These are phyloP conservation scores for Montipora capitata DNA, from an alignment of 92 coral and sea anemone species.

Conservation along the genomic window DNA sequence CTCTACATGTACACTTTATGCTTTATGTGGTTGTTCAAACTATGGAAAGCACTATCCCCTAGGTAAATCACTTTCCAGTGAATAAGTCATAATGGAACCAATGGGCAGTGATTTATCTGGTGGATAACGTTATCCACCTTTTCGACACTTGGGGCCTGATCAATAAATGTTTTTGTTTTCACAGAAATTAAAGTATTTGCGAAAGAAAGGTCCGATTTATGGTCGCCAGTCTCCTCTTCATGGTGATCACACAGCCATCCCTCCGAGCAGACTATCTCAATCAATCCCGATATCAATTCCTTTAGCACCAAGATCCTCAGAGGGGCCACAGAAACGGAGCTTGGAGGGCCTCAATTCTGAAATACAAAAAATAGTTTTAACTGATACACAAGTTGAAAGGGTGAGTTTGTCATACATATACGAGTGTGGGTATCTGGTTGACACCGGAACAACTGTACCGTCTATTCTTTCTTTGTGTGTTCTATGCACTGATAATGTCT, in stretches of 20 bases:
- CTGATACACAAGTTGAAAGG: slow-evolving; percentile 43
- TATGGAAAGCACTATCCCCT: too few relatives aligned
- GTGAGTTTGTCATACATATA: slow-evolving; percentile 27
- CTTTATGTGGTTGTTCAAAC: too few relatives aligned
- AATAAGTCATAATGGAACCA: too few relatives aligned
- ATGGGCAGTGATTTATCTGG: too few relatives aligned
- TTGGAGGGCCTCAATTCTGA: slow-evolving; percentile 93
- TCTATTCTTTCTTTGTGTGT: too few relatives aligned
- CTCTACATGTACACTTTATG: too few relatives aligned
- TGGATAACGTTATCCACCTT: too few relatives aligned
- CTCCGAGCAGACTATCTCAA: slow-evolving; percentile 72
- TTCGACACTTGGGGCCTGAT: too few relatives aligned
- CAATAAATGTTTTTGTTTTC: background rate
- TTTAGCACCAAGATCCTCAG: slow-evolving; percentile 78
- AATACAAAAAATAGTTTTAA: slow-evolving; percentile 85
- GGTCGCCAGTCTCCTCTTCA: slow-evolving; percentile 97
- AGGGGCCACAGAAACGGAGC: slow-evolving; percentile 88
- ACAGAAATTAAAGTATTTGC: slow-evolving; percentile 85
- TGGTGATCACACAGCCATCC: slow-evolving; percentile 94
- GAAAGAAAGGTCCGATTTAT: slow-evolving; percentile 91
- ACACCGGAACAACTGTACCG: too few relatives aligned
- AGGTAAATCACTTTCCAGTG: too few relatives aligned
- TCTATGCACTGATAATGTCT: too few relatives aligned
- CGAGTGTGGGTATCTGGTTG: too few relatives aligned
- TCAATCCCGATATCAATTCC: slow-evolving; percentile 96